Evolutionary conservation across 64 coral and sea anemone genomes (phyloP).

Genomic region (Actinia equina): DNA sequence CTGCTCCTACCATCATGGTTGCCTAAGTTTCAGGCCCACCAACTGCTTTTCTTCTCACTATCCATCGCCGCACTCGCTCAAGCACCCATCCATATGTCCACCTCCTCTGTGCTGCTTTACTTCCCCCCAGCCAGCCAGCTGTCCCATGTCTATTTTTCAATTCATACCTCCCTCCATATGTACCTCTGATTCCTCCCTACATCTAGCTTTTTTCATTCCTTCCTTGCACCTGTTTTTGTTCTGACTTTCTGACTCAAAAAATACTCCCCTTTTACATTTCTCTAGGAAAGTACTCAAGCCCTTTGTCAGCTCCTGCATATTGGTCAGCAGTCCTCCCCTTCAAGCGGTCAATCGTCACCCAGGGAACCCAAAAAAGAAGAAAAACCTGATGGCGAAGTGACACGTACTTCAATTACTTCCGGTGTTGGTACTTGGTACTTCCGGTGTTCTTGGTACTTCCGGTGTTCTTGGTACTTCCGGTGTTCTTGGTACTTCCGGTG

Average conservation of each 20-base stretch:
- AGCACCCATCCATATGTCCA: too few species aligned
- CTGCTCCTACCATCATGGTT: too few species aligned
- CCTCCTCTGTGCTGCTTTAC: too few species aligned
- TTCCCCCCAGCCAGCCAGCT: too few species aligned
- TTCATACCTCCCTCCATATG: neutral
- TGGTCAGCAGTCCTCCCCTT: neutral
- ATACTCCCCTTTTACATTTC: neutral
- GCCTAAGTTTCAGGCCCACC: too few species aligned
- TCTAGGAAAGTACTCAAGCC: slow-evolving; percentile 45
- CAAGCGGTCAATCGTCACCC: neutral
- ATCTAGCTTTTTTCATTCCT: neutral
- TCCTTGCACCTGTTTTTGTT: neutral
- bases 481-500: too few species aligned
- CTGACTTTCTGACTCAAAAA: neutral
- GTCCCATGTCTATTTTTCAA: too few species aligned
- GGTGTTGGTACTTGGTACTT: too few species aligned
- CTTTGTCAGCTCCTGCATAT: slow-evolving; percentile 56
- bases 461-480: too few species aligned
- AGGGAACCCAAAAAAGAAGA: neutral
- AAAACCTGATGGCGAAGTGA: neutral
- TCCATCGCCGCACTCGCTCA: too few species aligned
- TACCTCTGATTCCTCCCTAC: neutral
- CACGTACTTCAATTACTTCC: neutral
- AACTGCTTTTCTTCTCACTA: too few species aligned
- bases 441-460: too few species aligned